Percentiles rank a stretch among this genome's conserved stretches.
Evolutionary conservation across 2,888 invertebrate genomes (phyloP).

Genomic region (Pogonocherus hispidulus): DNA sequence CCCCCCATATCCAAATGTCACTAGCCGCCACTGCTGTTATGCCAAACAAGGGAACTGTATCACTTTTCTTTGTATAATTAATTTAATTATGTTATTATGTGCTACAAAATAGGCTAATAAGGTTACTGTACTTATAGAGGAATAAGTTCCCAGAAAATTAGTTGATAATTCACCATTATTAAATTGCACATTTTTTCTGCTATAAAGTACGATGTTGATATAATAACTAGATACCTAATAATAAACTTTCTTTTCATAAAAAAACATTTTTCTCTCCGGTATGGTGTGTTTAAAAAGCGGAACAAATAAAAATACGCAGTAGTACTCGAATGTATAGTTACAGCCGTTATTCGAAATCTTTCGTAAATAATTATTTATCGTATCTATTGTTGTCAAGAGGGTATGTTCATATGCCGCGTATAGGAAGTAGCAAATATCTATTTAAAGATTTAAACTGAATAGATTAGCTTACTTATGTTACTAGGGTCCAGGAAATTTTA

Average conservation of each 20-base stretch:
- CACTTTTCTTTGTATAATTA: not conserved
- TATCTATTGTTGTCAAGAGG: too few species aligned
- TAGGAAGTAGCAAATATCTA: too few species aligned
- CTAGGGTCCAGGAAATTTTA: too few species aligned
- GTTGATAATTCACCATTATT: constrained; percentile 8
- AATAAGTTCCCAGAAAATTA: constrained; percentile 8
- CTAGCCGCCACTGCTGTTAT: too few species aligned
- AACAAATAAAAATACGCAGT: constrained; percentile 21
- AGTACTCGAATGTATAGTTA: constrained; percentile 11
- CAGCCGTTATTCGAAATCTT: constrained; percentile 14
- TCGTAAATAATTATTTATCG: constrained; percentile 22
- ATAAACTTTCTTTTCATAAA: constrained; percentile 25
- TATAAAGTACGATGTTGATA: not conserved
- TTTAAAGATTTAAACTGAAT: too few species aligned
- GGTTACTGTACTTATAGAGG: not conserved
- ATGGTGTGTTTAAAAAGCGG: constrained; percentile 12
- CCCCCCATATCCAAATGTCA: too few species aligned
- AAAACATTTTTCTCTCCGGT: constrained; percentile 9
- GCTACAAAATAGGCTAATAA: not conserved
- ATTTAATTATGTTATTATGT: not conserved
- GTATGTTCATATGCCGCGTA: too few species aligned
- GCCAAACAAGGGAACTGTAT: too few species aligned
- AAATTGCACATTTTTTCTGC: not conserved
- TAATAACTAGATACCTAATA: too few species aligned
- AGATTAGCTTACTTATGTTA: too few species aligned